These are phyloP conservation scores for Cairina moschata DNA, from an alignment of 2,113 vertebrate genomes.

Conservation along the genomic window DNA sequence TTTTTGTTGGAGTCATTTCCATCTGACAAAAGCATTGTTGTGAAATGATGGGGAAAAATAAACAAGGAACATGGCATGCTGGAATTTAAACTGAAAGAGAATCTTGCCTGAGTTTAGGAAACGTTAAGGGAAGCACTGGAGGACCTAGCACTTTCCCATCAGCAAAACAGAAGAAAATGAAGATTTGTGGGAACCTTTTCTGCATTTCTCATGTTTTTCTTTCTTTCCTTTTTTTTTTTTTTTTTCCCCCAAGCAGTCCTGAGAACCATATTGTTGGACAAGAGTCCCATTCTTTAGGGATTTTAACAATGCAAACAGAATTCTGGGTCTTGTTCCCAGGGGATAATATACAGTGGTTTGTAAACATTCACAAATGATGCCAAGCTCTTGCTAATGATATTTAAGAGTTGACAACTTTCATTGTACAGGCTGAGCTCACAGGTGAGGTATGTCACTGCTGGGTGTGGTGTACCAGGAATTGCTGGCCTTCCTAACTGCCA, in stretches of 20 bases:
- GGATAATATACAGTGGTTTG: background rate
- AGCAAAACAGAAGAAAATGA: background rate
- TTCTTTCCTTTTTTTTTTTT: background rate
- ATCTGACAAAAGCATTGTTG: conserved; percentile 63
- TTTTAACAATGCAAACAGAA: conserved; percentile 6
- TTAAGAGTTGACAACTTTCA: background rate
- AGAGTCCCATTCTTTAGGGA: background rate
- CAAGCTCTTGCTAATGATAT: background rate
- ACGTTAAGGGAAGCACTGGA: background rate
- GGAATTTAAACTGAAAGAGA: background rate
- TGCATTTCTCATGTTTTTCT: background rate
- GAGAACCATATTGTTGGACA: background rate
- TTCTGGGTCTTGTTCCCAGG: background rate
- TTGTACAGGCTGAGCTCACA: background rate
- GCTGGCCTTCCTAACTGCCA: background rate
- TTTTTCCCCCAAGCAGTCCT: background rate
- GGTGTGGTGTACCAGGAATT: background rate
- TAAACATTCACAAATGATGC: background rate
- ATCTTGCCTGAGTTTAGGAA: background rate
- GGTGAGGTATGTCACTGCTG: background rate
- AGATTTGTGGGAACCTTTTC: background rate
- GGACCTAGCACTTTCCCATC: background rate
- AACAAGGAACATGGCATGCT: background rate
- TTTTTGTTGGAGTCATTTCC: conserved; percentile 29
- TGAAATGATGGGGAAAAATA: conserved; percentile 6